Evolutionary conservation across 2,888 invertebrate genomes (phyloP), one percentile per base, ranked within the genome.

Genomic region (Eudasyphora cyanicolor): DNA sequence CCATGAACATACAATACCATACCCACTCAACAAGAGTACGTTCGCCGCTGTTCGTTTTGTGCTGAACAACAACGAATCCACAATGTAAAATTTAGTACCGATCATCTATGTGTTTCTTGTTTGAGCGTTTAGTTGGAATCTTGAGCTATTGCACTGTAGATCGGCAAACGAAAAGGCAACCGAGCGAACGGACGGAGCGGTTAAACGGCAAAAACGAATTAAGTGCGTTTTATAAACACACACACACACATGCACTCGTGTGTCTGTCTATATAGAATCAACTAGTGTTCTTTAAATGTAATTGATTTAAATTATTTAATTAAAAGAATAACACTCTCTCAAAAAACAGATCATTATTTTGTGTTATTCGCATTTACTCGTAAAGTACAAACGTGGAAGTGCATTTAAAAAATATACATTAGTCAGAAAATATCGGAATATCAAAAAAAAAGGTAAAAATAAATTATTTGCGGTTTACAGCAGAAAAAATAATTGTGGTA

Each of bases 91-190:
- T 42, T 67, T 67, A 67, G 35, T 21, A 19, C 38, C 32, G 64
- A 42, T 38, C 19, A 67, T 38, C 29, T 60, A 19, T 49, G n/a
- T 60, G 29, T 32, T 4, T n/a, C 45, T n/a, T n/a, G 45, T 12
- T 12, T 38, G 38, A 38, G 2, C 14, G 45, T 84, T 87, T 77
- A 87, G 86, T 87, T 85, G 80, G 69, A 80, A 69, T 87, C 87
- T 85, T 86, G 86, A 86, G 86, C 86, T 85, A 84, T 80, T 87
- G 87, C 87, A 87, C 76, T 87, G 86, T 86, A 85, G 89, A 86
- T 87, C 88, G 82, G 45, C 38, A 35, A 74, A 64, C 76, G 76
- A 49, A 57, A 73, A 29, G 49, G 54, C 71, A 76, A 32, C 64
- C 14, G 19, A 32, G 24, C 38, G 27, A n/a, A n/a, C n/a, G n/a